Conservation (phyloP, 1,140 invertebrate genomes). For the Drosophila punjabiensis region DNA sequence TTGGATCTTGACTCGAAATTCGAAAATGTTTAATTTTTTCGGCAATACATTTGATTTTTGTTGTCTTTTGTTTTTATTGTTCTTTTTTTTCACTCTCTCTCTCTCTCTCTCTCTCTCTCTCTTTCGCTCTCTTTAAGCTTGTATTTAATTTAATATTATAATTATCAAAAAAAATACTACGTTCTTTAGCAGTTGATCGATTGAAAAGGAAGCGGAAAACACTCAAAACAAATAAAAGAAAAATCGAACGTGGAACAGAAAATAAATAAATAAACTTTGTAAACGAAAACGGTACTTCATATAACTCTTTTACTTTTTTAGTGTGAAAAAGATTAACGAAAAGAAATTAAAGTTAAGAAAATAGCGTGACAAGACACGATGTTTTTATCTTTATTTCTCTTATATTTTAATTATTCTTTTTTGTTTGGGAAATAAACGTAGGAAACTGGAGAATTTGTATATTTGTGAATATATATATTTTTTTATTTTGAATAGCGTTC, state of each 20-base stretch:
- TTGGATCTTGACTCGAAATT: slow-evolving; percentile 7
- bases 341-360: slow-evolving; percentile 46
- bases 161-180: neutral
- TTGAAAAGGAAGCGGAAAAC: slow-evolving; percentile 38
- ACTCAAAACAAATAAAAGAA: slow-evolving; percentile 33
- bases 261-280: slow-evolving; percentile 15
- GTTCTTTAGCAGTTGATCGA: slow-evolving; percentile 21
- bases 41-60: slow-evolving; percentile 20
- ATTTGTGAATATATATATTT: slow-evolving; percentile 17
- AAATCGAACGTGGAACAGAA: slow-evolving; percentile 43
- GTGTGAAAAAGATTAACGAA: slow-evolving; percentile 46
- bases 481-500: slow-evolving; percentile 47
- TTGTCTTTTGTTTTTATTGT: slow-evolving; percentile 16
- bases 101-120: neutral
- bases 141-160: neutral
- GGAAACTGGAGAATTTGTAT: slow-evolving; percentile 33
- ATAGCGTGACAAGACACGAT: slow-evolving; percentile 13
- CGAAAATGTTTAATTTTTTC: slow-evolving; percentile 42
- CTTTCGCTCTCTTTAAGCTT: neutral
- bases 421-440: slow-evolving; percentile 34
- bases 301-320: slow-evolving; percentile 18
- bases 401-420: slow-evolving; percentile 10
- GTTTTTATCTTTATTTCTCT: slow-evolving; percentile 5
- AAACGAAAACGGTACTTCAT: slow-evolving; percentile 27
- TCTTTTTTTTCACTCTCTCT: slow-evolving; percentile 4